A percentile compares a stretch with the other conserved stretches of the same genome.
Evolutionary conservation across 2,888 invertebrate species (phyloP).

Genomic region (Ptychoptera albimana): DNA sequence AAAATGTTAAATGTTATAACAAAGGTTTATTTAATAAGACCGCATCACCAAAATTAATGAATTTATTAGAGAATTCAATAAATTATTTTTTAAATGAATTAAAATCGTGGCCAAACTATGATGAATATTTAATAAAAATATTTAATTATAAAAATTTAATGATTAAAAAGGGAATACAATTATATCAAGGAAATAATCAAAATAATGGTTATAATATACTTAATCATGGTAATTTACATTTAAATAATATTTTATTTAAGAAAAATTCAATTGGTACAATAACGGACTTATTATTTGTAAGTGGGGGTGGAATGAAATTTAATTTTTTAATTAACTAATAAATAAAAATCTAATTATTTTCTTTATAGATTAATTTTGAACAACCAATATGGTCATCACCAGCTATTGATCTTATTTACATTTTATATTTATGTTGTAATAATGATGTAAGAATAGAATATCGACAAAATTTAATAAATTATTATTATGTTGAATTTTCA

Average conservation of each 20-base stretch:
- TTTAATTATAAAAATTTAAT: conserved; percentile 2
- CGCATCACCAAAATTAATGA: not conserved
- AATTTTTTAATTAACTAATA: not conserved
- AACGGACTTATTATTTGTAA: conserved; percentile 7
- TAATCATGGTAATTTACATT: conserved; percentile 30
- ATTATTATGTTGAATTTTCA: conserved; percentile 7
- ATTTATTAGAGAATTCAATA: conserved; percentile 5
- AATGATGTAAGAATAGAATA: conserved; percentile 3
- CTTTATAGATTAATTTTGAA: conserved; percentile 10
- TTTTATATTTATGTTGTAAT: conserved; percentile 5
- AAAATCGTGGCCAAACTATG: conserved; percentile 5
- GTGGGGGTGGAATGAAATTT: not conserved
- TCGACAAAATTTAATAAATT: conserved; percentile 8
- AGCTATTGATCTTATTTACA: conserved; percentile 8
- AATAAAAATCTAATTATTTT: not conserved
- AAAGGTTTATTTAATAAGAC: conserved; percentile 7
- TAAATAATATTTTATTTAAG: conserved; percentile 28
- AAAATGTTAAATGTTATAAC: conserved; percentile 1
- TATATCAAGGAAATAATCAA: conserved; percentile 3
- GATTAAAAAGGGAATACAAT: conserved; percentile 3
- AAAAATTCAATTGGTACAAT: conserved; percentile 11
- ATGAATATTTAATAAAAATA: conserved; percentile 3
- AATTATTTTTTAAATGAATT: conserved; percentile 6
- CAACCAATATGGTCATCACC: conserved; percentile 9
- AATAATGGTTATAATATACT: conserved; percentile 22